Base-by-base conservation (phyloP, 2,113 vertebrate species). In the Machaerirhynchus nigripectus region DNA sequence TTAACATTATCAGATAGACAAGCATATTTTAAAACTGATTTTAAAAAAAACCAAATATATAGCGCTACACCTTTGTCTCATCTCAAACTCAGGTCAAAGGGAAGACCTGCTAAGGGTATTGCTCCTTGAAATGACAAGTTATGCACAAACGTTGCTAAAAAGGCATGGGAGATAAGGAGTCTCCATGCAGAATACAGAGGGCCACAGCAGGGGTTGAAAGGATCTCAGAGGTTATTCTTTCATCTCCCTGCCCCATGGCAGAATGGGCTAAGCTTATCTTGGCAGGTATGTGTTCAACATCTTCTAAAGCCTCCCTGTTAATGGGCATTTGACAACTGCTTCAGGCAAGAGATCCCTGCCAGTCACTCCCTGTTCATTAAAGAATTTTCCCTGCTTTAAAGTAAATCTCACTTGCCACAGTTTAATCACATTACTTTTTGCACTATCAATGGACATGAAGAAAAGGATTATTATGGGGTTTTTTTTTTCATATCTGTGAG, bases 341-440 rank as follows among this genome's bases (percentile, higher is more conserved):
- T 47, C 85, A 80, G 90, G 94, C 78, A 76, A 73, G 8, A 85
- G 64, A 79, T 67, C 22, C 67, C 42, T 84, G 67, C 42, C 79
- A 70, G 46, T 84, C 55, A 61, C 42, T 94, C 49, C 31, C 21
- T 42, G 52, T 55, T 90, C 86, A 88, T 92, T 90, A 83, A 86
- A 87, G 67, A 90, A 35, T 50, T 93, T 83, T 59, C 55, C 15
- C 26, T 70, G 20, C 83, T 95, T 94, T 90, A 77, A 94, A 88
- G 50, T 86, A 92, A 91, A 93, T 74, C 94, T 94, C 68, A 33
- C 75, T 94, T 77, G 83, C 55, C 90, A 40, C 52, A 92, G 76
- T 83, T 92, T 73, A 93, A 88, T 95, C 79, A 60, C 44, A 13
- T 82, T 90, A 49, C 14, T 73, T 94, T 87, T 79, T 91, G 24